These are phyloP conservation scores for Osmerus eperlanus DNA, from an alignment of 2,113 vertebrate genomes.

Conservation along the genomic window DNA sequence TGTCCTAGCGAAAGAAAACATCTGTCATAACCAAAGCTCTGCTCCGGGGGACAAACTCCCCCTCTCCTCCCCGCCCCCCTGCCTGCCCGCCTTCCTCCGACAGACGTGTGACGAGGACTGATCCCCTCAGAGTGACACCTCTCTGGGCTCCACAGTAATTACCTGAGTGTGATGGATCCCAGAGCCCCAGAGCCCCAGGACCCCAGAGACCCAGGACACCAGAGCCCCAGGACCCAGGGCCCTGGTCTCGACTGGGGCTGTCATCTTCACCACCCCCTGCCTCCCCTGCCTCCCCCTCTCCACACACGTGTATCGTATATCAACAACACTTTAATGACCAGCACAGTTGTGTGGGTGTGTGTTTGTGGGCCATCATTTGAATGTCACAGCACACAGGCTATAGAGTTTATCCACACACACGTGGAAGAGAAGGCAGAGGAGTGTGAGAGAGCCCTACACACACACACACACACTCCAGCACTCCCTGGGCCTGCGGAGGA, in stretches of 20 bases:
- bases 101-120: neutral
- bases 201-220: too few species aligned
- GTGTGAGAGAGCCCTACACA: neutral
- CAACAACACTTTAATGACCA: neutral
- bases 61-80: neutral
- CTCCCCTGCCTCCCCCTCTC: neutral
- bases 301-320: neutral
- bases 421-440: conserved; percentile 10
- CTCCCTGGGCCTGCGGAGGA: neutral
- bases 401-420: conserved; percentile 2
- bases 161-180: neutral
- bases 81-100: neutral
- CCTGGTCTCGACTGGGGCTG: neutral
- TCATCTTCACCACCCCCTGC: neutral
- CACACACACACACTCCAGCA: conserved; percentile 14
- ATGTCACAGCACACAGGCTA: neutral
- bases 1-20: neutral
- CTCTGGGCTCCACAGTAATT: neutral
- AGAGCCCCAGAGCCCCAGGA: neutral
- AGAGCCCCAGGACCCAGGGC: too few species aligned
- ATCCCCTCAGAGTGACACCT: neutral
- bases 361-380: neutral
- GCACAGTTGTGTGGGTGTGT: neutral
- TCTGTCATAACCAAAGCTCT: neutral
- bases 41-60: neutral